These are phyloP conservation scores for Drepanosiphum platanoidis DNA, from an alignment of 2,888 invertebrate genomes.

Conservation along the genomic window DNA sequence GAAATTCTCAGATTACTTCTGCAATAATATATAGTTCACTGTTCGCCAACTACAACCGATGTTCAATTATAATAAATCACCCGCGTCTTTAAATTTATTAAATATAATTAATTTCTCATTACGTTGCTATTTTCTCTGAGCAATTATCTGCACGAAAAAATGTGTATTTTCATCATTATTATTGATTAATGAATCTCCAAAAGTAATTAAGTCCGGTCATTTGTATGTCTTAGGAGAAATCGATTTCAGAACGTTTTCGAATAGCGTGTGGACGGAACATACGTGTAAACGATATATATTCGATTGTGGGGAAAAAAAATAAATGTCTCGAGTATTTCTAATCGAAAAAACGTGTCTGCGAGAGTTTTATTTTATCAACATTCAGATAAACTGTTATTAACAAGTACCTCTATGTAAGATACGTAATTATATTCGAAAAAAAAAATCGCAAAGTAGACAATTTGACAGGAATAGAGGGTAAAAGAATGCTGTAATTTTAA, in stretches of 20 bases:
- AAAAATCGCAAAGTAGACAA: neutral
- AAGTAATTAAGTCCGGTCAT: neutral
- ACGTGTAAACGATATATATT: too few relatives aligned
- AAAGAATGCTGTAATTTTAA: neutral
- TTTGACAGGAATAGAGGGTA: neutral
- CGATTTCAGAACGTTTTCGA: neutral
- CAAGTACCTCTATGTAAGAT: too few relatives aligned
- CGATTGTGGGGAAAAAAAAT: too few relatives aligned
- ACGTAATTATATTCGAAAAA: too few relatives aligned
- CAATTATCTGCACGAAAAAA: neutral
- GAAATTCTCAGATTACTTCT: too few relatives aligned
- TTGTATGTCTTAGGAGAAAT: neutral
- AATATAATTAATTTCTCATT: constrained; percentile 39
- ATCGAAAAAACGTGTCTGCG: too few relatives aligned
- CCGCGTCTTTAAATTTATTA: neutral
- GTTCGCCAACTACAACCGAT: too few relatives aligned
- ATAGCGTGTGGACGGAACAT: neutral
- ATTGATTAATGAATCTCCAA: constrained; percentile 11
- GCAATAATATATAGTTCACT: too few relatives aligned
- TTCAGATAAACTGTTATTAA: too few relatives aligned
- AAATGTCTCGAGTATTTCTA: too few relatives aligned
- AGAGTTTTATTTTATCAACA: too few relatives aligned
- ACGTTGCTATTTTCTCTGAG: neutral
- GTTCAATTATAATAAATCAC: neutral
- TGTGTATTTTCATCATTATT: neutral